Base-by-base conservation (phyloP, 2,888 invertebrate species). In the Argyra leucocephala region DNA sequence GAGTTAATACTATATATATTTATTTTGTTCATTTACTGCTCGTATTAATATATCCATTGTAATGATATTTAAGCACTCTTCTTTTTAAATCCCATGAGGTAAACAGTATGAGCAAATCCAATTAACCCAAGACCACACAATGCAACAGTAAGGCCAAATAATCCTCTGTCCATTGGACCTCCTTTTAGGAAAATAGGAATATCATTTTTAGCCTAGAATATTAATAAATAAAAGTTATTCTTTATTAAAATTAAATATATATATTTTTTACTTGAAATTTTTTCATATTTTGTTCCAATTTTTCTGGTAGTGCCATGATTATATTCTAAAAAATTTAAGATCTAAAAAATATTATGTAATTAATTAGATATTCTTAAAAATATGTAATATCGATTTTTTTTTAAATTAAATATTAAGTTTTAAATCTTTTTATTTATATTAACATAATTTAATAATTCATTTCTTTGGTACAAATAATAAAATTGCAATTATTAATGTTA, bases 111-210 rank as follows among this genome's bases (percentile, higher is more conserved):
- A 0, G 71, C 67, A 59, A 78, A 70, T 64, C 75, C 70, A 1
- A 78, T 1, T 5, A 80, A 10, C 1, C 80, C 79, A 15, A 80
- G 10, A 2, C 78, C 80, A 63, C 80, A 80, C 0, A 79, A 69
- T 6, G 72, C 80, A 1, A 73, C 69, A 21, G 80, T 80, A 31
- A 76, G 26, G 24, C 80, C 80, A 69, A 77, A 80, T 4, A 80
- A 70, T 1, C 64, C 71, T 67, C 74, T 78, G 63, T 80, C 80
- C 12, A 68, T 69, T 62, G 80, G 78, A 6, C 80, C 80, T 59
- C 80, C 80, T 68, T 80, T 80, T 23, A 80, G 70, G 24, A 77
- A 78, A 21, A 80, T 74, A 1, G 80, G 80, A 61, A 80, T 62
- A 66, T 74, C 73, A 65, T 76, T 80, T 24, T 72, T 71, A 24